Percentiles rank a stretch among this genome's conserved stretches.
Conservation (phyloP, 2,888 invertebrate genomes). For the Cheilosia pagana region DNA sequence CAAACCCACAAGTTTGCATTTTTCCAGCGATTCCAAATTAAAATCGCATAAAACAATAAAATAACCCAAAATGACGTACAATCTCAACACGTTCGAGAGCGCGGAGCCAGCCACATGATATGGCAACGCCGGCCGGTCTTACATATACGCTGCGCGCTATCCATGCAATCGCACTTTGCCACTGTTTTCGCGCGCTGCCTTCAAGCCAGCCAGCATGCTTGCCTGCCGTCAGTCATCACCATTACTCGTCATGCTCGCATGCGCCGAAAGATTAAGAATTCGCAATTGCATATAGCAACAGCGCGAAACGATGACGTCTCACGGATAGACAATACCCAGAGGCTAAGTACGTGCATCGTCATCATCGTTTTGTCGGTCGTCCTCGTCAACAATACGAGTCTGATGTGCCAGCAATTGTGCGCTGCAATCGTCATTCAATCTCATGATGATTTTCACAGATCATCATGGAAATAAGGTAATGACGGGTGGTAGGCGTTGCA, state of each 20-base stretch:
- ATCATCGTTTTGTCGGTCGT: slow-evolving; percentile 13
- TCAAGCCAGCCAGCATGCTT: slow-evolving; percentile 51
- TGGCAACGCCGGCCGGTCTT: neutral
- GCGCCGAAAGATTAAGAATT: slow-evolving; percentile 72
- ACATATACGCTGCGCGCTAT: slow-evolving; percentile 36
- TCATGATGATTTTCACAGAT: slow-evolving; percentile 73
- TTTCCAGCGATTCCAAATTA: slow-evolving; percentile 67
- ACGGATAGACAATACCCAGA: slow-evolving; percentile 70
- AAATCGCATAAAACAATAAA: slow-evolving; percentile 74
- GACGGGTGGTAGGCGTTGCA: slow-evolving; percentile 78
- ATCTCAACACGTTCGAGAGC: slow-evolving; percentile 65
- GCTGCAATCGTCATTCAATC: slow-evolving; percentile 71
- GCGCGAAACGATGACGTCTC: slow-evolving; percentile 67
- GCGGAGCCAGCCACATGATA: slow-evolving; percentile 43
- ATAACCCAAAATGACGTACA: slow-evolving; percentile 72
- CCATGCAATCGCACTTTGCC: slow-evolving; percentile 65
- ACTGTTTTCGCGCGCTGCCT: slow-evolving; percentile 47
- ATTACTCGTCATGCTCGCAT: slow-evolving; percentile 74
- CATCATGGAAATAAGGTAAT: slow-evolving; percentile 75
- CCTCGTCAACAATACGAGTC: slow-evolving; percentile 37
- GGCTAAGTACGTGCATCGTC: slow-evolving; percentile 69
- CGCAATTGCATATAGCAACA: slow-evolving; percentile 53
- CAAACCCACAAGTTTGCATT: slow-evolving; percentile 60
- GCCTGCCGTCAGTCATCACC: slow-evolving; percentile 73
- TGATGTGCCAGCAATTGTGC: slow-evolving; percentile 30